Evolutionary conservation across 1,140 invertebrate genomes (phyloP).

Genomic region (Drosophila subpulchrella): DNA sequence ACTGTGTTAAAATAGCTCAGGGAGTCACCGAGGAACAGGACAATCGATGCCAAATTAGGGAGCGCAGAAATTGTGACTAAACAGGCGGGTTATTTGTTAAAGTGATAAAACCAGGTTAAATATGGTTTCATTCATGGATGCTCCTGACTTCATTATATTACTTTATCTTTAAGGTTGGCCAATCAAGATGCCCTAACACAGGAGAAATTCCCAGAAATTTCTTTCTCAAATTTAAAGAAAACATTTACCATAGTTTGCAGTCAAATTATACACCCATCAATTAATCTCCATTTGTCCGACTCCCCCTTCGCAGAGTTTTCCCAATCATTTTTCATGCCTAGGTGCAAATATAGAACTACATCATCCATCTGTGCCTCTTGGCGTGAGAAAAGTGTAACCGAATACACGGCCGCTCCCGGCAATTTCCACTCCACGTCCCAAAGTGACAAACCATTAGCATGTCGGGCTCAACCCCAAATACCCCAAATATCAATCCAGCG

Average conservation of each 20-base stretch:
- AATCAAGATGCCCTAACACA: no score
- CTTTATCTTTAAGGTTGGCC: background rate
- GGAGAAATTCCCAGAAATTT: background rate
- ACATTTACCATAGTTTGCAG: conserved; percentile 14
- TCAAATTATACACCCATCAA: conserved; percentile 13
- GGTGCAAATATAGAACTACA: conserved; percentile 56
- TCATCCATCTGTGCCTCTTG: conserved; percentile 22
- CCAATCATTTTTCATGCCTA: conserved; percentile 51
- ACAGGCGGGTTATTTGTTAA: background rate
- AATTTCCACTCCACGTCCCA: conserved; percentile 37
- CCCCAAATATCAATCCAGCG: conserved; percentile 22
- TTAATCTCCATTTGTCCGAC: conserved; percentile 52
- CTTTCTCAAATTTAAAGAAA: conserved; percentile 1
- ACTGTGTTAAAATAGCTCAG: conserved; percentile 26
- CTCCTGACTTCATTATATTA: background rate
- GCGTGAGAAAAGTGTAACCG: conserved; percentile 46
- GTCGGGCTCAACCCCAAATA: conserved; percentile 29
- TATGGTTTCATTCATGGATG: background rate
- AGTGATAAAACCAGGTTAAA: background rate
- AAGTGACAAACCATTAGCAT: conserved; percentile 51
- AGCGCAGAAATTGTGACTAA: background rate
- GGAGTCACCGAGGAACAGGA: conserved; percentile 8
- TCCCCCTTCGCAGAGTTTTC: conserved; percentile 4
- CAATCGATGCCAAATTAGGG: conserved; percentile 18
- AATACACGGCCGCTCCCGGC: conserved; percentile 28